Base-by-base conservation (phyloP, 2,113 vertebrate genomes). In the Tragelaphus scriptus region DNA sequence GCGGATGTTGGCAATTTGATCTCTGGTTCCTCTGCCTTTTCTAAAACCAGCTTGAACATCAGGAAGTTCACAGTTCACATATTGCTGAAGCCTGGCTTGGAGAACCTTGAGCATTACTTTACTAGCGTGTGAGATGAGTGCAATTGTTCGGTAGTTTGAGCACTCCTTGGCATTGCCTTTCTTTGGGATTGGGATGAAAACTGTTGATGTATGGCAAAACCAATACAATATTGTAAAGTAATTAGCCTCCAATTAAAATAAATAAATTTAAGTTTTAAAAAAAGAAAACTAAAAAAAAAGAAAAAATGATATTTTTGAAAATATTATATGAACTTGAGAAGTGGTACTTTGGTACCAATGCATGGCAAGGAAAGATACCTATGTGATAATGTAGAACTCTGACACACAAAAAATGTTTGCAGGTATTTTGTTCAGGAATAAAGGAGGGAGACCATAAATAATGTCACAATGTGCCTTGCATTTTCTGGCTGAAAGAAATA, bases 291-390 rank as follows among this genome's bases (percentile, higher is more conserved):
- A 49, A 49, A 49, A 49, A 49, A 49, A 49, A 49, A 80, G 6
- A 75, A 61, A 32, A 91, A 40, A 88, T 40, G 53, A 63, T 14
- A 90, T 49, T 87, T 96, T 93, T 94, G 58, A 90, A 95, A 95
- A 32, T 90, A 71, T 59, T 85, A 2, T 32, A 40, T 82, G 9
- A 56, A 36, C 7, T 80, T 58, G 13, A 94, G 75, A 89, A 82
- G 32, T 26, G 7, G 26, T 81, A 11, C 36, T 81, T 85, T 77
- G 84, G 16, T 58, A 85, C 30, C 3, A 75, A 26, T 61, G 25
- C 40, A 15, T 36, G 28, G 13, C 25, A 88, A 7, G 55, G 49
- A 85, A 85, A 71, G 53, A 90, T 53, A 36, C 6, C 9, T 77
- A 21, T 51, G 3, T 82, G 47, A 90, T 59, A 71, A 94, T 40